phyloP scores from a whole-genome alignment of 2,113 vertebrate species.

The Stegostoma tigrinum region DNA sequence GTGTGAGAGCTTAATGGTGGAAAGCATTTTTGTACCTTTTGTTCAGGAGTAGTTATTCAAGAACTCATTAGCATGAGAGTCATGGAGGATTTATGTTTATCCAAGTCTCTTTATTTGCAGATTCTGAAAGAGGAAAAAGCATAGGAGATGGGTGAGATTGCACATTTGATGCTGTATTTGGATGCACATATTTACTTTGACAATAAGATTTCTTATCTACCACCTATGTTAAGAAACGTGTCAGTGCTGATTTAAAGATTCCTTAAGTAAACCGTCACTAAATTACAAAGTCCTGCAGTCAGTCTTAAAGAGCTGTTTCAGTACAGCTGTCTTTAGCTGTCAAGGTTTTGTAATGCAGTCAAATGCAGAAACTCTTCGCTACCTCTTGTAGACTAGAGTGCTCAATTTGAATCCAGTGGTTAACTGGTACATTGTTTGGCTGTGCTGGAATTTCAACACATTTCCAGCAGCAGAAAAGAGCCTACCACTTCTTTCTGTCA shows the following conservation, averaged over 20 bases:
- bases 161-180: background rate
- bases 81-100: background rate
- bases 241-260: background rate
- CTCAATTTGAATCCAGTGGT: background rate
- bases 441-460: background rate
- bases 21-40: background rate
- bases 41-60: background rate
- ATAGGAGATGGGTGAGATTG: background rate
- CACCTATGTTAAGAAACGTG: background rate
- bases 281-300: background rate
- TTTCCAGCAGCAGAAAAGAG: background rate
- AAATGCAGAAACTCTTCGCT: background rate
- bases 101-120: background rate
- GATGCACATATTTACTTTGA: background rate
- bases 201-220: background rate
- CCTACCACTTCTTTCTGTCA: background rate
- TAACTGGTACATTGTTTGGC: background rate
- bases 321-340: background rate
- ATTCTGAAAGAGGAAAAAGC: background rate
- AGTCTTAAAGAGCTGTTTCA: background rate
- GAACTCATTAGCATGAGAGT: background rate
- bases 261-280: background rate
- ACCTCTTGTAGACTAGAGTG: background rate
- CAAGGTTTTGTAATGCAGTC: background rate
- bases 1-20: background rate